These are phyloP conservation scores for Odontocolon sp. DNA, from an alignment of 2,888 invertebrate species.

Conservation along the genomic window DNA sequence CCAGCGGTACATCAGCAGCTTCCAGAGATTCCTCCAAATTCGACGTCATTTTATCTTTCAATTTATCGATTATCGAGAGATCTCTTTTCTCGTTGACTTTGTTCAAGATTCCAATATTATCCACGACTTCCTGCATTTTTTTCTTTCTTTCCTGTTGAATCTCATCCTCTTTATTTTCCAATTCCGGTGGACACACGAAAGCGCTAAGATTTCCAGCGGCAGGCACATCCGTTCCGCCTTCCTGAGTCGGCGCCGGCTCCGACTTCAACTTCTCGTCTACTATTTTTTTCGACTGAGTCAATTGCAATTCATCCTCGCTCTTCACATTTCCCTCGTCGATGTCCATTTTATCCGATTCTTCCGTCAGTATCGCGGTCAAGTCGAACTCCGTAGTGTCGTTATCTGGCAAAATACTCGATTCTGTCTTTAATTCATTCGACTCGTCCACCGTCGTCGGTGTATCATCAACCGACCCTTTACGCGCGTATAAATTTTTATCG, in stretches of 20 bases:
- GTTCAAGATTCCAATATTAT: constrained; percentile 73
- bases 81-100: constrained; percentile 72
- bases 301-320: constrained; percentile 22
- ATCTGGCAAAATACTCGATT: not conserved
- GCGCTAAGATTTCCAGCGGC: constrained; percentile 72
- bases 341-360: constrained; percentile 11
- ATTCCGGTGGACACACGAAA: constrained; percentile 79
- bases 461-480: constrained; percentile 14
- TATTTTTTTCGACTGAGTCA: not conserved
- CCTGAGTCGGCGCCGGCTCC: constrained; percentile 17
- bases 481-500: constrained; percentile 53
- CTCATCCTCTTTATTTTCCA: constrained; percentile 80
- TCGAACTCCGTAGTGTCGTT: not conserved
- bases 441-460: not conserved
- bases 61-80: constrained; percentile 75
- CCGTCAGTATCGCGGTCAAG: not conserved
- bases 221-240: constrained; percentile 20
- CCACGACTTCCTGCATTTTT: constrained; percentile 82
- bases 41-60: constrained; percentile 77
- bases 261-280: not conserved
- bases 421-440: constrained; percentile 9
- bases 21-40: constrained; percentile 38
- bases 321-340: constrained; percentile 55
- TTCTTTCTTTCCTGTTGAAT: constrained; percentile 81
- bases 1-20: not conserved